phyloP scores from a whole-genome alignment of 2,113 vertebrate species.

The Chitala chitala region DNA sequence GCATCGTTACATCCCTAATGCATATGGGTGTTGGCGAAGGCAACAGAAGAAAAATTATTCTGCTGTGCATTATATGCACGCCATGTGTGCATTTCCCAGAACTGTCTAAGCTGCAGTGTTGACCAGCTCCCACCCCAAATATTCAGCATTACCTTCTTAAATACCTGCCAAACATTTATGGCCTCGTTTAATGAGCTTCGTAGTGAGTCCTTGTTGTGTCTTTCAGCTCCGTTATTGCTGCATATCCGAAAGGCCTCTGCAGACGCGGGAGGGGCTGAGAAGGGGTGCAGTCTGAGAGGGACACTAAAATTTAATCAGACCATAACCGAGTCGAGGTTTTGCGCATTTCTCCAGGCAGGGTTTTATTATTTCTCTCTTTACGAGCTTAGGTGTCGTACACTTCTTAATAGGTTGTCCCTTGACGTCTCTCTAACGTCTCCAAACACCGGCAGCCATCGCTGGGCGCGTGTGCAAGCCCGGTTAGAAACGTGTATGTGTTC shows the following conservation, averaged over 20 bases:
- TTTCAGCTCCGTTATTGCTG: slow-evolving; percentile 46
- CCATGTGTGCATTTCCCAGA: neutral
- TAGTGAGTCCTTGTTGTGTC: slow-evolving; percentile 42
- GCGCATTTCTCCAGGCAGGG: slow-evolving; percentile 32
- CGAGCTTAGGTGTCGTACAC: too few relatives aligned
- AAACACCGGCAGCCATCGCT: too few relatives aligned
- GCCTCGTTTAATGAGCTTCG: slow-evolving; percentile 41
- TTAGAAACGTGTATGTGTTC: neutral
- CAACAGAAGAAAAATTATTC: neutral
- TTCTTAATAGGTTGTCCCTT: too few relatives aligned
- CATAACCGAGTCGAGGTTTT: slow-evolving; percentile 35
- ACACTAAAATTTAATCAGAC: neutral
- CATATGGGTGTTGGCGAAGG: too few relatives aligned
- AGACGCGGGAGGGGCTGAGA: slow-evolving; percentile 38
- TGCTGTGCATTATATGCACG: neutral
- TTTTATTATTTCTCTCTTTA: too few relatives aligned
- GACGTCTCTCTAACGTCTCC: too few relatives aligned
- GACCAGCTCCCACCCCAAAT: neutral
- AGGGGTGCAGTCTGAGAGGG: slow-evolving; percentile 32
- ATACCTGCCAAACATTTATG: slow-evolving; percentile 48
- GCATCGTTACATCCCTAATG: too few relatives aligned
- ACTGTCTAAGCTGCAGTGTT: slow-evolving; percentile 13
- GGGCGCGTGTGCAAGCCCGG: too few relatives aligned
- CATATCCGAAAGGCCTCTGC: slow-evolving; percentile 44
- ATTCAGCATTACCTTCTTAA: slow-evolving; percentile 29